Evolutionary conservation across 1,140 invertebrate species (phyloP), one percentile per base, ranked within the genome.

Genomic region (Listronotus bonariensis): DNA sequence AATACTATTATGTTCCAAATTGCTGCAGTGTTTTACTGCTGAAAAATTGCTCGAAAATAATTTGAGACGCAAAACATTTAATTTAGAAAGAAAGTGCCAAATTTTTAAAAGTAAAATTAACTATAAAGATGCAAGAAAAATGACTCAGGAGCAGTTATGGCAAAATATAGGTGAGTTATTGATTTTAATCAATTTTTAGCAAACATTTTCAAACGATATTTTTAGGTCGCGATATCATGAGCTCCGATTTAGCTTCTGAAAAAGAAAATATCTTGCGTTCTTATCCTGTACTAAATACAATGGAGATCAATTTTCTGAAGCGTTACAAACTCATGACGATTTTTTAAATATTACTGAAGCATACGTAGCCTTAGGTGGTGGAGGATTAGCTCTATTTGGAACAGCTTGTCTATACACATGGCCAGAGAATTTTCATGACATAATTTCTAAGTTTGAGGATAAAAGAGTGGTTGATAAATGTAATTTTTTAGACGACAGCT

Each of bases 401-500:
- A 92, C 91, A 0, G 93, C 90, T 5, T 95, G 92, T 76, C 83
- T 98, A 38, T 92, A 96, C 77, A 91, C 93, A 0, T 97, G 95
- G 95, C 92, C 95, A 2, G 83, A 84, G 8, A 78, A 76, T 51
- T 79, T 96, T 46, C 81, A 88, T 12, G 85, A 95, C 65, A 85
- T 96, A 15, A 70, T 83, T 3, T 68, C 80, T 49, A 83, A 80
- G 68, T 87, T 87, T 72, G 69, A 82, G 61, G 82, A 87, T 68
- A 31, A 69, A 58, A 74, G 68, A 1, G 6, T 52, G 7, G 82
- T 92, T 10, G 87, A 92, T 74, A 82, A 83, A 3, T 80, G 75
- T 40, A 77, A 82, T 59, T 82, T 90, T 14, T 87, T 92, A 86
- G 89, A 92, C 76, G 90, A 92, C 73, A 92, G 90, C 76, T 87